phyloP scores from a whole-genome alignment of 2,888 invertebrate species.

The Pogonocherus hispidulus region DNA sequence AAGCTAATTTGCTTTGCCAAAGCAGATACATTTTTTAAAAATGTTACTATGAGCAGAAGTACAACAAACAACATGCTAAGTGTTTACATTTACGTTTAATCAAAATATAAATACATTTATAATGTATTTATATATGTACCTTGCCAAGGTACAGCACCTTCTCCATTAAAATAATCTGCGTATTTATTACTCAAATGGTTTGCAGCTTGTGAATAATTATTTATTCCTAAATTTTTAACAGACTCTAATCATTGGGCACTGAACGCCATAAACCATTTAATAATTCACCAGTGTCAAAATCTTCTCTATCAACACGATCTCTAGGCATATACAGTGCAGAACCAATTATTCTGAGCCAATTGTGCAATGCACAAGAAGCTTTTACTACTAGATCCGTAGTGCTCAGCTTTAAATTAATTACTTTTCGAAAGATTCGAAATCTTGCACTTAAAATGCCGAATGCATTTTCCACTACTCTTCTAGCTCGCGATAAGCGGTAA shows the following conservation, averaged over 20 bases:
- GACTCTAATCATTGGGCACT: slow-evolving; percentile 22
- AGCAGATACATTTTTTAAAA: slow-evolving; percentile 64
- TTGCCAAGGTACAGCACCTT: slow-evolving; percentile 22
- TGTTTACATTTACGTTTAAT: not conserved
- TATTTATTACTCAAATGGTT: slow-evolving; percentile 30
- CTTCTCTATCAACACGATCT: too few relatives aligned
- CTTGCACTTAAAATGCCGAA: too few relatives aligned
- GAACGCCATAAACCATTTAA: slow-evolving; percentile 29
- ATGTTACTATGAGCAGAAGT: slow-evolving; percentile 48
- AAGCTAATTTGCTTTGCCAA: slow-evolving; percentile 59
- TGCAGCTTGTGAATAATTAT: slow-evolving; percentile 36
- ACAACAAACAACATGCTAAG: slow-evolving; percentile 28
- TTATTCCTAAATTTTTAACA: slow-evolving; percentile 29
- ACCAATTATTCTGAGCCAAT: too few relatives aligned
- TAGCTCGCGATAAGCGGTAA: too few relatives aligned
- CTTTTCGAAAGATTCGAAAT: too few relatives aligned
- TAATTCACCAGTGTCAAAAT: slow-evolving; percentile 20
- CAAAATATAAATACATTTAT: slow-evolving; percentile 3
- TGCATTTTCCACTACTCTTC: too few relatives aligned
- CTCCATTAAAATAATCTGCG: slow-evolving; percentile 10
- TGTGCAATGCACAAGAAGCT: too few relatives aligned
- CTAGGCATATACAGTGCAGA: too few relatives aligned
- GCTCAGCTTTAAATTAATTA: too few relatives aligned
- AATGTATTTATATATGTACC: slow-evolving; percentile 17
- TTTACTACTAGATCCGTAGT: too few relatives aligned